Evolutionary conservation across 2,888 invertebrate genomes (phyloP).

Genomic region (Alloplasta piceator): DNA sequence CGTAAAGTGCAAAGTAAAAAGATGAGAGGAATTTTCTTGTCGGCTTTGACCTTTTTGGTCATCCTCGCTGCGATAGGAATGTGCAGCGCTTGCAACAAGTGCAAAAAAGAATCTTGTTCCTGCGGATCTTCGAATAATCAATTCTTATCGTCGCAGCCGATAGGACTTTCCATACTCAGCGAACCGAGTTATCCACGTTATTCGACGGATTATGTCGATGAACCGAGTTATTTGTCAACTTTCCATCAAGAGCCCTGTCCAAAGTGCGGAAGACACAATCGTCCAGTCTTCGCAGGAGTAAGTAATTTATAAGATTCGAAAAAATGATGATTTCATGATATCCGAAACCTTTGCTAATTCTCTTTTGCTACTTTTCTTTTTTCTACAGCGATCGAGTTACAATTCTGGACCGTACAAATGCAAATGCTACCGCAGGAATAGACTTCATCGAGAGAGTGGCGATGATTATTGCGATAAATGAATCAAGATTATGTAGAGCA

Average conservation of each 20-base stretch:
- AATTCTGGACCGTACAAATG: background rate
- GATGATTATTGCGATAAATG: background rate
- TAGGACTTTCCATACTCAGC: too few relatives aligned
- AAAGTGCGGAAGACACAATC: too few relatives aligned
- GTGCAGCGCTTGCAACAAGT: conserved; percentile 31
- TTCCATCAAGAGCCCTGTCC: too few relatives aligned
- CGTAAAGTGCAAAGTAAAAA: background rate
- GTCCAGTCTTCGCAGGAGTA: too few relatives aligned
- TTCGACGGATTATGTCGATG: background rate
- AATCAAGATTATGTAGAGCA: too few relatives aligned
- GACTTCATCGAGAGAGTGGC: background rate
- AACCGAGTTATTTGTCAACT: background rate
- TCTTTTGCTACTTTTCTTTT: background rate
- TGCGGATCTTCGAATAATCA: background rate
- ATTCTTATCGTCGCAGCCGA: too few relatives aligned
- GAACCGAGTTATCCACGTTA: too few relatives aligned
- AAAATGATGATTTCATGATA: too few relatives aligned
- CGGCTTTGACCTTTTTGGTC: conserved; percentile 41
- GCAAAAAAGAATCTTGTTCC: conserved; percentile 27
- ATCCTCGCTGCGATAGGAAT: conserved; percentile 37
- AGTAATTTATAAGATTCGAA: too few relatives aligned
- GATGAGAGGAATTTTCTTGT: conserved; percentile 57
- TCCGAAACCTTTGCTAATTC: background rate
- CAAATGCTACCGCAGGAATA: background rate
- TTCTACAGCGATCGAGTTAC: background rate